phyloP scores from a whole-genome alignment of 2,797 vertebrate genomes.

The Mormyrus proboscirostris region DNA sequence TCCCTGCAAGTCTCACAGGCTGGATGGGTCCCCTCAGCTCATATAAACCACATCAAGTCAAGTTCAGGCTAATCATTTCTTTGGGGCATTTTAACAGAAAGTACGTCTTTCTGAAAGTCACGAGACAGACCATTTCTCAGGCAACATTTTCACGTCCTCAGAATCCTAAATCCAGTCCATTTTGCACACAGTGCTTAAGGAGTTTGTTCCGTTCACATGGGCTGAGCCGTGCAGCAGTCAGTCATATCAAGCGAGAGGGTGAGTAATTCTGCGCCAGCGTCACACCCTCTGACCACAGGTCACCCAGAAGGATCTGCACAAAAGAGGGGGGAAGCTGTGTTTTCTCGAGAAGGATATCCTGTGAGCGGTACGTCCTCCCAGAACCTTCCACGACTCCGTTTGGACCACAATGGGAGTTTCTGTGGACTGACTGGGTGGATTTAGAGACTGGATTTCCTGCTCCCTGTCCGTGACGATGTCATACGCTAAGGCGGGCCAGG shows the following conservation, averaged over 20 bases:
- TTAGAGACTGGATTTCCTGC: neutral
- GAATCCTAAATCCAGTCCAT: neutral
- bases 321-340: neutral
- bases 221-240: neutral
- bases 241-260: neutral
- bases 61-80: neutral
- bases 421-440: neutral
- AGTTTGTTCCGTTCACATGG: neutral
- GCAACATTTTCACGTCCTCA: neutral
- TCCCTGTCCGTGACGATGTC: neutral
- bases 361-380: neutral
- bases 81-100: neutral
- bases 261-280: slow-evolving; percentile 5
- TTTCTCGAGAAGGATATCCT: slow-evolving; percentile 21
- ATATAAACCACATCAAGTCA: slow-evolving; percentile 5
- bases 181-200: neutral
- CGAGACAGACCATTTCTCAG: neutral
- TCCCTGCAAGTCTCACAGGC: neutral
- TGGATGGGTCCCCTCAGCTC: neutral
- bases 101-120: neutral
- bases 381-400: neutral
- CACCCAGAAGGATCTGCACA: neutral
- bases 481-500: neutral
- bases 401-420: neutral
- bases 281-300: slow-evolving; percentile 6